Conservation (phyloP, 2,888 invertebrate genomes). For the Timema podura region DNA sequence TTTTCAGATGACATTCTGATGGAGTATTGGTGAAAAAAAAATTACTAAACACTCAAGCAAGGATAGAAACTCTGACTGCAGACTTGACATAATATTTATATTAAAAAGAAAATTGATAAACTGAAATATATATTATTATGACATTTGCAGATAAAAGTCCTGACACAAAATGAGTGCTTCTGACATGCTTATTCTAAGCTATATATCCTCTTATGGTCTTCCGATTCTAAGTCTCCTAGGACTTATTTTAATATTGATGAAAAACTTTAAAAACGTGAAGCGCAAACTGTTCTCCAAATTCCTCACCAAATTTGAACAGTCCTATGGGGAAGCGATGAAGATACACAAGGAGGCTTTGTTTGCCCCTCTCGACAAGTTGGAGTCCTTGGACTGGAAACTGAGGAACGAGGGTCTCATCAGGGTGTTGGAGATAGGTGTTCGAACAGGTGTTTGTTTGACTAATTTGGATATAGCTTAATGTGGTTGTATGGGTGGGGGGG, state of each 20-base stretch:
- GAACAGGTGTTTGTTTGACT: slow-evolving; percentile 15
- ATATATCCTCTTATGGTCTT: neutral
- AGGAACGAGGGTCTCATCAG: slow-evolving; percentile 13
- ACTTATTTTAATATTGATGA: neutral
- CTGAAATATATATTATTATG: too few species aligned
- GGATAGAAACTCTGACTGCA: too few species aligned
- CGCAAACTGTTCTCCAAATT: neutral
- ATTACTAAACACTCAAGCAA: too few species aligned
- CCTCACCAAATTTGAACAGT: neutral
- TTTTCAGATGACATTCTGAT: too few species aligned
- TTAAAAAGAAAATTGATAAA: too few species aligned
- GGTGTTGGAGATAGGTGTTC: slow-evolving; percentile 17
- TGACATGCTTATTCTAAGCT: slow-evolving; percentile 2
- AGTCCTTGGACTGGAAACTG: slow-evolving; percentile 16
- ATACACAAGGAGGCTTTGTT: slow-evolving; percentile 6
- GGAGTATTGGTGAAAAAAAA: too few species aligned
- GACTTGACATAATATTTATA: too few species aligned
- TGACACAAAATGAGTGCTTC: slow-evolving; percentile 17
- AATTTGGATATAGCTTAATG: too few species aligned
- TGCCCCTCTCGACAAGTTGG: slow-evolving; percentile 2
- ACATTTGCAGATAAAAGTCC: too few species aligned
- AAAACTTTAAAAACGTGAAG: neutral
- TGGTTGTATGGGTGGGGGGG: too few species aligned
- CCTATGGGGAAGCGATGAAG: slow-evolving; percentile 6
- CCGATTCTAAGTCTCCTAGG: neutral